Base-by-base conservation (phyloP, 2,797 vertebrate genomes). In the Lacerta agilis region DNA sequence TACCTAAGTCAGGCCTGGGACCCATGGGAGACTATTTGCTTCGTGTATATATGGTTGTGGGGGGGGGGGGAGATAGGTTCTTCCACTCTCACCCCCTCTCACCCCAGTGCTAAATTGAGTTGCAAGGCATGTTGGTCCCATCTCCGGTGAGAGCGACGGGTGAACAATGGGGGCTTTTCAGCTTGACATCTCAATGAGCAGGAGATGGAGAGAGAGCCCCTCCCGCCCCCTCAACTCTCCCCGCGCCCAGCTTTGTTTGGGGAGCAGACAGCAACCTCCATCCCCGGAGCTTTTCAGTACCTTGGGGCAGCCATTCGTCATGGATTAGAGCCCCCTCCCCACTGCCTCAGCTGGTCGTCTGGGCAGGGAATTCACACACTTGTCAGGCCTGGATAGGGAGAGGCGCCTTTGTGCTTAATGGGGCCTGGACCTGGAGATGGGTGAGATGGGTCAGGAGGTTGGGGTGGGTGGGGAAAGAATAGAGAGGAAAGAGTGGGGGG, bases 181-280 rank as follows among this genome's bases (percentile, higher is more conserved):
- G 97, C 97, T 96, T 98, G 97, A 98, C 97, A 97, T 96, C 97
- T 98, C 98, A 98, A 98, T 98, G 97, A 98, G 96, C 89, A 93
- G 86, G 88, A 93, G 93, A 94, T 86, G 88, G 88, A 89, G 83
- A 86, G 88, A 67, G 71, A 67, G 71, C 83, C 88, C 88, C 88
- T 82, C 83, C 96, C 95, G 95, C 93, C 92, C 82, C 71, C 83
- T 89, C 93, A 91, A 82, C 90, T 90, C 90, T 93, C 92, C 87
- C 80, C 33, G 61, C 83, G 86, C 91, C 83, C 93, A 93, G 92
- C 93, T 93, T 93, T 93, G 93, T 93, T 93, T 92, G 93, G 93
- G 93, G 93, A 91, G 90, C 93, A 93, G 90, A 87, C 85, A 87
- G 71, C 92, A 88, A 91, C 93, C 93, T 92, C 88, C 91, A 93